Base-by-base conservation (phyloP, 1,140 invertebrate genomes). In the Mylabris phalerata region DNA sequence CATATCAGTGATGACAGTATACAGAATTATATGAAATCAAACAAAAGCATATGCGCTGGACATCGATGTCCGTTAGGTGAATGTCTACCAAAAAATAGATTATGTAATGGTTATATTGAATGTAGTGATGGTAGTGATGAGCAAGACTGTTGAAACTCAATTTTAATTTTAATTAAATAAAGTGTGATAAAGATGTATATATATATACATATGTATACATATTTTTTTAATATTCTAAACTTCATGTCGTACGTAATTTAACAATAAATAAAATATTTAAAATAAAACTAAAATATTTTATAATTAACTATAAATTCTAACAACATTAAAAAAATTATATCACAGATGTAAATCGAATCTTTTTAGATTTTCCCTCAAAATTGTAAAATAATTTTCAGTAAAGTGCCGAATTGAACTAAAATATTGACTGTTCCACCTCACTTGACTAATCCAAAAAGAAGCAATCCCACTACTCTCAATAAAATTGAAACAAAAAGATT, bases 31-130 rank as follows among this genome's bases (percentile, higher is more conserved):
- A 44, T 59, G 55, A 75, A 74, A 58, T 75, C 71, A 59, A 65
- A 74, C 1, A 67, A 68, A 25, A 68, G 65, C 46, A 59, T 70
- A 45, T 88, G 85, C 68, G 78, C 77, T 60, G 87, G 88, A 0
- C 84, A 86, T 68, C 74, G 88, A 38, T 90, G 88, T 74, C 85
- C 84, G 0, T 73, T 90, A 0, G 88, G 88, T 0, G 84, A 89
- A 68, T 90, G 88, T 68, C 67, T 90, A 4, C 84, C 84, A 0
- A 78, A 80, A 54, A 84, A 83, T 2, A 79, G 83, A 60, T 71
- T 89, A 0, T 90, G 88, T 68, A 89, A 90, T 67, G 86, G 86
- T 7, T 87, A 84, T 66, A 80, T 87, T 57, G 87, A 89, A 68
- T 89, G 87, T 66, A 83, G 82, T 38, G 85, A 88, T 63, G 85